Percentiles rank a stretch among this genome's conserved stretches.
These are phyloP conservation scores for Hyles vespertilio DNA, from an alignment of 1,140 invertebrate species.

Conservation along the genomic window DNA sequence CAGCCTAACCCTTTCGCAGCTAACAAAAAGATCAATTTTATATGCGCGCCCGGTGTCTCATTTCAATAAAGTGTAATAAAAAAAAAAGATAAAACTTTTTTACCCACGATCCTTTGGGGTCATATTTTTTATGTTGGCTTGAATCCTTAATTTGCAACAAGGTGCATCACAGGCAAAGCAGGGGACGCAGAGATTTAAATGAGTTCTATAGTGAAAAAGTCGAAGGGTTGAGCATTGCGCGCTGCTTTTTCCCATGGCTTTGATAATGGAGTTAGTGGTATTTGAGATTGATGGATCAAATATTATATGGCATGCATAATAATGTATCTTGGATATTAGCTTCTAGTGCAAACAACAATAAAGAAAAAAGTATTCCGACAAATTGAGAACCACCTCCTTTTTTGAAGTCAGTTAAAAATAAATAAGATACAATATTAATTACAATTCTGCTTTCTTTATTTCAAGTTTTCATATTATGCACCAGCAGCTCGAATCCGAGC, in stretches of 20 bases:
- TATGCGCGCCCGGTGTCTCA: constrained; percentile 67
- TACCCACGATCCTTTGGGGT: constrained; percentile 70
- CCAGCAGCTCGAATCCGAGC: too few species aligned
- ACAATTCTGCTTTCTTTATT: too few species aligned
- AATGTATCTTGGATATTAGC: not conserved
- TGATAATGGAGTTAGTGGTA: constrained; percentile 54
- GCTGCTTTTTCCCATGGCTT: constrained; percentile 52
- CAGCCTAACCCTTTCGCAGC: constrained; percentile 58
- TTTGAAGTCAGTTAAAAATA: too few species aligned
- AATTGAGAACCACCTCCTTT: too few species aligned
- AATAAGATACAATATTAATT: too few species aligned
- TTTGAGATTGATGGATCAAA: constrained; percentile 44
- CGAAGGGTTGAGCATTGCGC: constrained; percentile 36
- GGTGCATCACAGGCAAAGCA: constrained; percentile 60
- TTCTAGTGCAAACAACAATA: not conserved
- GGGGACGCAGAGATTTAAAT: constrained; percentile 62
- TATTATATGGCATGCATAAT: constrained; percentile 30
- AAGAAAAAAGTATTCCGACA: too few species aligned
- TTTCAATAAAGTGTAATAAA: constrained; percentile 69
- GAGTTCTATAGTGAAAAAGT: constrained; percentile 63
- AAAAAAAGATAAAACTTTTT: constrained; percentile 68
- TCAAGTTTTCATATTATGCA: too few species aligned
- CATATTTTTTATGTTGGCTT: constrained; percentile 64
- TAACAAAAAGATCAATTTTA: constrained; percentile 66
- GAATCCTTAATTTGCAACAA: constrained; percentile 74